These are phyloP conservation scores for Odontothrips loti DNA, from an alignment of 2,888 invertebrate genomes.

Conservation along the genomic window DNA sequence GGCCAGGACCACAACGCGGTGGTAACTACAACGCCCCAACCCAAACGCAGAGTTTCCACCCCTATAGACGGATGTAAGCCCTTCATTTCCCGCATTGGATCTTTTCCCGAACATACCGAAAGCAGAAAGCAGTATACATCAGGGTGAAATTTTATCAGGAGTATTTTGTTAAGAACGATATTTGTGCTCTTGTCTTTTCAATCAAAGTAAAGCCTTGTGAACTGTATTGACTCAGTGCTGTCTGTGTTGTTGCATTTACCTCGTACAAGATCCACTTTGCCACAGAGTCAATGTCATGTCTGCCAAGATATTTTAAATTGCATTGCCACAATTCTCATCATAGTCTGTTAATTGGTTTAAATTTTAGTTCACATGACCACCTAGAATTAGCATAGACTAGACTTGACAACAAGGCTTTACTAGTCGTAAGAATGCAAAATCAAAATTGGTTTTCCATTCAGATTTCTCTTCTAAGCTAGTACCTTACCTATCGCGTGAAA, in stretches of 20 bases:
- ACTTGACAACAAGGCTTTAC: slow-evolving; percentile 22
- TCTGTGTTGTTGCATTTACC: slow-evolving; percentile 5
- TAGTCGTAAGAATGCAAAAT: slow-evolving; percentile 20
- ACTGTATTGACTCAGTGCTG: not conserved
- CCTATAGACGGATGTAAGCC: slow-evolving; percentile 47
- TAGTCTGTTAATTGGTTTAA: slow-evolving; percentile 3
- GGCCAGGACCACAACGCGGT: slow-evolving; percentile 51
- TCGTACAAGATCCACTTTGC: not conserved
- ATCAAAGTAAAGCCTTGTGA: slow-evolving; percentile 10
- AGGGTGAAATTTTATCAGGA: not conserved
- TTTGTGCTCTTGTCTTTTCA: not conserved
- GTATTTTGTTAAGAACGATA: not conserved
- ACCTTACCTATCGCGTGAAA: slow-evolving; percentile 18
- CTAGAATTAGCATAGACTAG: slow-evolving; percentile 24
- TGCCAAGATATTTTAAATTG: not conserved
- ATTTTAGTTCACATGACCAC: slow-evolving; percentile 22
- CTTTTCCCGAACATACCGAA: not conserved
- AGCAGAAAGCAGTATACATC: not conserved
- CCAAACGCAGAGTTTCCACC: slow-evolving; percentile 51
- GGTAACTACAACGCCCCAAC: slow-evolving; percentile 46
- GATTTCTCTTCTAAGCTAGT: slow-evolving; percentile 18
- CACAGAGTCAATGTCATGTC: slow-evolving; percentile 16
- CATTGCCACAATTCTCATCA: slow-evolving; percentile 3
- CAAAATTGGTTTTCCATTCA: slow-evolving; percentile 22
- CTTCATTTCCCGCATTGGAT: too few relatives aligned